phyloP scores from a whole-genome alignment of 2,113 vertebrate species.

The Athene cunicularia region DNA sequence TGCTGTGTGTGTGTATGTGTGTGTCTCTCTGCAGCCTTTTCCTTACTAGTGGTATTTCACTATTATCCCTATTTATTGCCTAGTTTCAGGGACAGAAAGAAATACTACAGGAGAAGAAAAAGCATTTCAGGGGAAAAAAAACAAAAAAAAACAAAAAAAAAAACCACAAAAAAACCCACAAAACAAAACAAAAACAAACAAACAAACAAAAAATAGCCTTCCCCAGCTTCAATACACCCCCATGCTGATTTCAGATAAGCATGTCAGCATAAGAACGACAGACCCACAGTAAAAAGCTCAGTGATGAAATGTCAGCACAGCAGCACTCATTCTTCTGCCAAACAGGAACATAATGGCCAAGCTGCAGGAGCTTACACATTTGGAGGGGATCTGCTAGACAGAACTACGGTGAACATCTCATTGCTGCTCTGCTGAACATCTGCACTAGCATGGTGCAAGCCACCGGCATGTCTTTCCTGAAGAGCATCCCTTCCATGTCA shows the following conservation, averaged over 20 bases:
- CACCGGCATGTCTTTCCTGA: conserved; percentile 22
- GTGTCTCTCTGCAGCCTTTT: neutral
- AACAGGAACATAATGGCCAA: conserved; percentile 68
- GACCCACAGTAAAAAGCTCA: conserved; percentile 6
- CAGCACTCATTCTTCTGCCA: conserved; percentile 41
- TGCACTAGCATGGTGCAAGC: neutral
- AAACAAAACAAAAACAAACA: no score
- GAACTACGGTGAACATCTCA: conserved; percentile 49
- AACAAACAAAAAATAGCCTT: neutral
- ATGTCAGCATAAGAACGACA: neutral
- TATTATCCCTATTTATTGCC: neutral
- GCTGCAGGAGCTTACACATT: conserved; percentile 44
- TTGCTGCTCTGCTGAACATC: conserved; percentile 35
- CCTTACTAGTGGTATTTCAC: neutral
- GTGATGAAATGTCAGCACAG: conserved; percentile 61
- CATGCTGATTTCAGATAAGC: conserved; percentile 7
- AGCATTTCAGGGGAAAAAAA: neutral
- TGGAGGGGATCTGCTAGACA: conserved; percentile 58
- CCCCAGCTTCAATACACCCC: neutral
- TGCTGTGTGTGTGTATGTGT: no score
- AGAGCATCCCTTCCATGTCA: conserved; percentile 21
- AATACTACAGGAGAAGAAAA: neutral
- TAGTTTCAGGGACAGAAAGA: neutral
- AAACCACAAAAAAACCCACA: neutral
- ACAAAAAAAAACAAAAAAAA: neutral